A percentile compares a stretch with the other conserved stretches of the same genome.
Conservation (phyloP, 1,140 invertebrate species). For the Akabosia matsudoensis region DNA sequence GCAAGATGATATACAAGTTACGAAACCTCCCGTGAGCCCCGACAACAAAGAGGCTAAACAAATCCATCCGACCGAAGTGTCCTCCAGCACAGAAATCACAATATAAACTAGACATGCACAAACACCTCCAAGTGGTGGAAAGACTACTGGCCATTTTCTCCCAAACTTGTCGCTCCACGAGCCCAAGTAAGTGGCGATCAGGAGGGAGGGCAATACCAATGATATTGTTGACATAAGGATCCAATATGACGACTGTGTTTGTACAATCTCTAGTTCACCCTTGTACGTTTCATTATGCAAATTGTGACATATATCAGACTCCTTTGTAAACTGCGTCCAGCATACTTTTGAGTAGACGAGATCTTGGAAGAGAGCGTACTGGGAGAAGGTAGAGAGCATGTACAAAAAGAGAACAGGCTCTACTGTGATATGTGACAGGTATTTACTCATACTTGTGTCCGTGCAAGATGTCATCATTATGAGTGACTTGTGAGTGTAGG, state of each 20-base stretch:
- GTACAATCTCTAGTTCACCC: constrained; percentile 49
- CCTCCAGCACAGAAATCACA: constrained; percentile 50
- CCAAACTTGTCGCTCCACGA: constrained; percentile 54
- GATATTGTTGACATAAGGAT: constrained; percentile 52
- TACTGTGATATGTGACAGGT: constrained; percentile 48
- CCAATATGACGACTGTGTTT: constrained; percentile 52
- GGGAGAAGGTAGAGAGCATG: constrained; percentile 54
- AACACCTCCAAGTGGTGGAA: constrained; percentile 53
- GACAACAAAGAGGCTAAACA: constrained; percentile 52
- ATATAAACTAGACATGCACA: constrained; percentile 51
- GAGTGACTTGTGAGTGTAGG: not conserved
- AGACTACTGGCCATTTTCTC: constrained; percentile 53
- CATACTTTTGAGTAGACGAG: constrained; percentile 55
- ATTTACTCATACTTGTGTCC: not conserved
- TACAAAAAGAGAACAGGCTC: constrained; percentile 57
- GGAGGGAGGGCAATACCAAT: constrained; percentile 52
- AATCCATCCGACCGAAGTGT: constrained; percentile 49
- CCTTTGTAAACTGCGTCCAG: constrained; percentile 33
- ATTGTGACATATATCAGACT: constrained; percentile 47
- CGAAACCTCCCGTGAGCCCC: constrained; percentile 54
- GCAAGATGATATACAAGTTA: constrained; percentile 52
- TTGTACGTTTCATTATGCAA: constrained; percentile 47
- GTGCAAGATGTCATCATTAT: constrained; percentile 4
- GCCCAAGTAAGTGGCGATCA: constrained; percentile 49
- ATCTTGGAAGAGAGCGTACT: constrained; percentile 54